These are phyloP conservation scores for Achatina immaculata DNA, from an alignment of 1,140 invertebrate genomes.

Conservation along the genomic window DNA sequence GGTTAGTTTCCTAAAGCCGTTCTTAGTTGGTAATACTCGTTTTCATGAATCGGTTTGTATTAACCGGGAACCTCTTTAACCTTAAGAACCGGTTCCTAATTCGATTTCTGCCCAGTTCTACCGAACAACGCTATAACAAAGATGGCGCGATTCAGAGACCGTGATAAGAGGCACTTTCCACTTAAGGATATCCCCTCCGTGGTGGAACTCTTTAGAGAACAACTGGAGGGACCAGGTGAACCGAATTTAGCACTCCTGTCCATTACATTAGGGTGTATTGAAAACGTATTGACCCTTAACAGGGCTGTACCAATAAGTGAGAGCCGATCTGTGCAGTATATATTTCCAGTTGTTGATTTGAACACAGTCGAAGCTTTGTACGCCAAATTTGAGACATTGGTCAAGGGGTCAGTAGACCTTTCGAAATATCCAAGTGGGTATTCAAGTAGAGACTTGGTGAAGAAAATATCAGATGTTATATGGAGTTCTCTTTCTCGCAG, in stretches of 20 bases:
- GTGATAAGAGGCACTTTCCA: conserved; percentile 79
- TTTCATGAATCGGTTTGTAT: too few species aligned
- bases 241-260: conserved; percentile 92
- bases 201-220: conserved; percentile 83
- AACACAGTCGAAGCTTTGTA: conserved; percentile 82
- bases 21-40: too few species aligned
- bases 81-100: too few species aligned
- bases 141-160: conserved; percentile 70
- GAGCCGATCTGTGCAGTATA: conserved; percentile 54
- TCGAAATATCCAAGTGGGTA: conserved; percentile 74
- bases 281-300: conserved; percentile 90
- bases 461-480: conserved; percentile 93
- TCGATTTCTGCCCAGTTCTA: too few species aligned
- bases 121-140: conserved; percentile 48
- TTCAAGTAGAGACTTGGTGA: conserved; percentile 88
- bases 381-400: conserved; percentile 84
- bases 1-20: too few species aligned
- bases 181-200: conserved; percentile 82
- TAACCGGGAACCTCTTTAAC: too few species aligned
- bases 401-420: conserved; percentile 83
- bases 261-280: conserved; percentile 90
- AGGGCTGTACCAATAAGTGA: conserved; percentile 66
- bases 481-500: conserved; percentile 93
- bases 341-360: conserved; percentile 78
- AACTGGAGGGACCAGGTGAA: conserved; percentile 81